Evolutionary conservation across 2,888 invertebrate species (phyloP), one percentile per base, ranked within the genome.

Genomic region (Thelaira solivaga): DNA sequence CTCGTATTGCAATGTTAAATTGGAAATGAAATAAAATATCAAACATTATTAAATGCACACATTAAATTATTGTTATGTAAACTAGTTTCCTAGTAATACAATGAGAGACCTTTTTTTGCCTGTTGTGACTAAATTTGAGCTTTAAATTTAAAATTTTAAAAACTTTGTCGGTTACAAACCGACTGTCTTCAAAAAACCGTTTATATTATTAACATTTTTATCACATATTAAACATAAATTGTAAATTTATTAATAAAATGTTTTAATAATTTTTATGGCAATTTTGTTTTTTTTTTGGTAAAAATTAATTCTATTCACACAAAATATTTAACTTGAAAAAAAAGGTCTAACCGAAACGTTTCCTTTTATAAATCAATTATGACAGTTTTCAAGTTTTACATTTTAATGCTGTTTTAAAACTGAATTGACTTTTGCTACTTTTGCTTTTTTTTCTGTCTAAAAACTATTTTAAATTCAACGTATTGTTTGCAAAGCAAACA

Each of bases 321-420:
- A 53, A 41, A 29, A 22, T 41, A 22, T 49, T 5, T 29, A 20
- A 41, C 4, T 31, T 45, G 16, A 22, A 45, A 16, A 51, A 18
- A 45, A 45, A 47, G 45, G 45, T 43, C 18, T 13, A 45, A 45
- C 22, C 10, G n/a, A 13, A 7, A 16, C 61, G 31, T 34, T 68
- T 74, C 53, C 65, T 47, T 74, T 75, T 47, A 68, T 75, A 68
- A 75, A 75, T 75, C 39, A 75, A 68, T 68, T 75, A 75, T 75
- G 75, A 68, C 68, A 62, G 55, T 55, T 47, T 47, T 39, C 36
- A 39, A 39, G 16, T 18, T 24, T 49, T 41, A 41, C 29, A 55
- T 69, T 34, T 41, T 29, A 64, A 49, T 49, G 55, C 45, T 55
- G 18, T 24, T 36, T 43, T 18, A 26, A 43, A 61, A 67, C 18